Conservation (phyloP, 2,797 vertebrate species). For the Sebastes trivittatus region DNA sequence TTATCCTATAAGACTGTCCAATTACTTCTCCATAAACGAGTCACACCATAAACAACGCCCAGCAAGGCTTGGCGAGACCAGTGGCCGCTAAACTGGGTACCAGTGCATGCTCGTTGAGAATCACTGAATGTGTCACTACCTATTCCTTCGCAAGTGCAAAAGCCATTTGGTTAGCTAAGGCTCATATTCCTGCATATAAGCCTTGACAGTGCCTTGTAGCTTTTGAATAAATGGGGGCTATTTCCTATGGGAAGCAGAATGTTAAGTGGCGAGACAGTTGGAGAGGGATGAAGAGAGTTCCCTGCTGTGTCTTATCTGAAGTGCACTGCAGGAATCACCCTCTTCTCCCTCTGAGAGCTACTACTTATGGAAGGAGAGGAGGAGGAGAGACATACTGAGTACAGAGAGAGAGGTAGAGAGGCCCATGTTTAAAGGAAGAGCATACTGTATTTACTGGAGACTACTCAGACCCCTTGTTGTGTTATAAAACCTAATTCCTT, state of each 20-base stretch:
- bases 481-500: not conserved
- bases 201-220: conserved; percentile 33
- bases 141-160: conserved; percentile 39
- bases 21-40: conserved; percentile 54
- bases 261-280: conserved; percentile 62
- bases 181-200: conserved; percentile 47
- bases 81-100: not conserved
- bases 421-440: not conserved
- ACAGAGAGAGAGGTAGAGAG: conserved; percentile 2
- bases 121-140: conserved; percentile 10
- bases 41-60: conserved; percentile 21
- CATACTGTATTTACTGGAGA: not conserved
- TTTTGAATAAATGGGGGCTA: conserved; percentile 56
- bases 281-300: conserved; percentile 64
- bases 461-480: not conserved
- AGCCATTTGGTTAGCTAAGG: conserved; percentile 48
- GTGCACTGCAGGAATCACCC: conserved; percentile 56
- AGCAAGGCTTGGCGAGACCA: not conserved
- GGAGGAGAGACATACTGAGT: conserved; percentile 9
- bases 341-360: conserved; percentile 48
- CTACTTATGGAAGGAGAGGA: conserved; percentile 37
- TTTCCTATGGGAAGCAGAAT: conserved; percentile 61
- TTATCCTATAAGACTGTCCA: conserved; percentile 43
- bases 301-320: conserved; percentile 73
- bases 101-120: conserved; percentile 3